Base-by-base conservation (phyloP, 2,888 invertebrate genomes). In the Apantesis nais region DNA sequence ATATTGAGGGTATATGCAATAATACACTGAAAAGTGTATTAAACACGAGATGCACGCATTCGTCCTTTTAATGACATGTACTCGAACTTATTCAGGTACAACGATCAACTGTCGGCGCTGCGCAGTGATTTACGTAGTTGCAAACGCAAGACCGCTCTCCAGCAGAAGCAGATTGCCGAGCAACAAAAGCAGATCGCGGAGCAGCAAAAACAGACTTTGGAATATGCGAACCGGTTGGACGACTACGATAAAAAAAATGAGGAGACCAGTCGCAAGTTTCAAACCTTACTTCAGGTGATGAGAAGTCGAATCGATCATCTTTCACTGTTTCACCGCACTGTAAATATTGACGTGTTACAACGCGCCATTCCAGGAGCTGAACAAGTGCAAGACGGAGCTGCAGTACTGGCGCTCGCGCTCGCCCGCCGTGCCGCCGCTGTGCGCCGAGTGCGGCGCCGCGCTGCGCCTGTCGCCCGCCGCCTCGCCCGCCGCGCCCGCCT, bases 401-500 rank as follows among this genome's bases (percentile, higher is more conserved):
- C 98, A 98, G 92, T 98, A 98, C 91, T 98, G 98, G 98, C 97
- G 98, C 72, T 98, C 98, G 61, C 98, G 98, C 83, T 98, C 98
- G 75, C 98, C 98, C 19, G 97, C 98, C 77, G 95, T 96, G 80
- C 95, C 96, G 76, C 96, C 97, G 75, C 96, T 97, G 70, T 98
- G 98, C 86, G 96, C 96, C 52, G 96, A 97, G 79, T 98, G 98
- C 87, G 97, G 98, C 71, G 92, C 92, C 63, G 83, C 92, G 73
- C 86, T 93, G 75, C 87, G 90, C 0, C 84, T 92, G 69, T 89
- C 92, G 79, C 92, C 93, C 14, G 79, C 87, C 63, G 85, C 89
- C 9, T 86, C 90, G 25, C 86, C 91, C n/a, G 89, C 90, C 39
- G 2, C 11, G 2, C 11, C 12, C n/a, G 19, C 34, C 62, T 58